Percentiles rank a stretch among this genome's conserved stretches.
Conservation (phyloP, 2,113 vertebrate species). For the Bujurquina vittata region DNA sequence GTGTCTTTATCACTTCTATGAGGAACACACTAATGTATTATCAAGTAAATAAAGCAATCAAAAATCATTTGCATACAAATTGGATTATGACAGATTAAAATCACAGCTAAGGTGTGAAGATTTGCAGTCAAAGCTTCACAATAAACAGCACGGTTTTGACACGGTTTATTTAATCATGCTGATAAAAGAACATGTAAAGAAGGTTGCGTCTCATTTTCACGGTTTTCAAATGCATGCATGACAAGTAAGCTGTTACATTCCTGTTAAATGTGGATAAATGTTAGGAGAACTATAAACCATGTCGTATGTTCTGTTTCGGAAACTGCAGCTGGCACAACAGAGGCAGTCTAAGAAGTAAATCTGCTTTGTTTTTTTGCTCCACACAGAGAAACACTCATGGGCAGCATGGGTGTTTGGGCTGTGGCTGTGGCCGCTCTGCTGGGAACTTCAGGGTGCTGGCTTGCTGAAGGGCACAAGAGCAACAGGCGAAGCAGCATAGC, state of each 20-base stretch:
- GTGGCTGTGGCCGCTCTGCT: constrained; percentile 83
- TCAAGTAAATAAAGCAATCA: not conserved
- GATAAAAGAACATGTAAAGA: not conserved
- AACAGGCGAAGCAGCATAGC: constrained; percentile 75
- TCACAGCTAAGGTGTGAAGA: constrained; percentile 10
- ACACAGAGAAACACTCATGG: constrained; percentile 85
- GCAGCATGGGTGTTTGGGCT: constrained; percentile 82
- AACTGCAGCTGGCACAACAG: not conserved
- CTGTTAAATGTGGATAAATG: not conserved
- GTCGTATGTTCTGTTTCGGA: not conserved
- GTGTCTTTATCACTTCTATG: constrained; percentile 7
- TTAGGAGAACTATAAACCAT: not conserved
- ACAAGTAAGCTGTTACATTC: not conserved
- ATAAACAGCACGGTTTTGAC: not conserved
- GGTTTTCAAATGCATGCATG: not conserved
- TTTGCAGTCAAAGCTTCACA: not conserved
- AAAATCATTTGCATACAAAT: constrained; percentile 8
- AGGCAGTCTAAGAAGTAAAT: not conserved
- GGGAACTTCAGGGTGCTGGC: constrained; percentile 73
- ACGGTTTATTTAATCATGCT: not conserved
- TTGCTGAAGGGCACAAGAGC: constrained; percentile 82
- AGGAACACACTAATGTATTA: not conserved
- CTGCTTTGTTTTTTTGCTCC: constrained; percentile 17
- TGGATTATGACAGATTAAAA: constrained; percentile 18
- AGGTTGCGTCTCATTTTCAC: not conserved